Conservation (phyloP, 2,113 vertebrate genomes). For the Halcyon malimbica region DNA sequence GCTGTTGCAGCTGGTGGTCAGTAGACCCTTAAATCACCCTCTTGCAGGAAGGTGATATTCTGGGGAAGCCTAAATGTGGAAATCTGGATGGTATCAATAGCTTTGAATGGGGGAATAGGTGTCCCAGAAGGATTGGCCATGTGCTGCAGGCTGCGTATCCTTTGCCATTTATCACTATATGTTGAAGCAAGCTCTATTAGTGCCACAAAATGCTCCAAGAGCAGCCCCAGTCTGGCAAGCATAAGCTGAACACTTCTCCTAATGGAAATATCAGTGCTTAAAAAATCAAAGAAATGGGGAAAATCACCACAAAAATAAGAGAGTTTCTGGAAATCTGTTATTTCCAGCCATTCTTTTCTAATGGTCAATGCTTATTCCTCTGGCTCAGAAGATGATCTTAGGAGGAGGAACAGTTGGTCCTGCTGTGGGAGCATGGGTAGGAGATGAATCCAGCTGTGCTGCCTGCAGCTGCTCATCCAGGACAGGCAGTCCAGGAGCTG, state of each 20-base stretch:
- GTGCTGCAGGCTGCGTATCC: fast-evolving
- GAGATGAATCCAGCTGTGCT: background rate
- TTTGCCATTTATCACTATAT: background rate
- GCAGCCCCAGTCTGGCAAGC: background rate
- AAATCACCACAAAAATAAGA: background rate
- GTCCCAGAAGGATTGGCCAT: background rate
- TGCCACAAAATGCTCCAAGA: background rate
- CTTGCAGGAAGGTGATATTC: background rate
- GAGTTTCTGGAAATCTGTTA: background rate
- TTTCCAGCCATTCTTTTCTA: background rate
- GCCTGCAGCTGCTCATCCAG: background rate
- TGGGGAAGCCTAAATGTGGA: background rate
- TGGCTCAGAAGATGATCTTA: background rate
- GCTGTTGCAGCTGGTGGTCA: background rate
- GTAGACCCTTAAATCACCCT: background rate
- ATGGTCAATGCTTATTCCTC: background rate
- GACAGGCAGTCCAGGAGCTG: background rate
- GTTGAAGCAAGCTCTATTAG: background rate
- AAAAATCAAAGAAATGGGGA: background rate
- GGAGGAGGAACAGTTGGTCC: background rate
- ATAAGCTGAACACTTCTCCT: background rate
- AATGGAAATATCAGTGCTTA: background rate
- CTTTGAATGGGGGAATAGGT: background rate
- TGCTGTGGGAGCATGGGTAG: background rate
- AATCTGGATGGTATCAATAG: background rate